These are phyloP conservation scores for Orchesellides sinensis DNA, from an alignment of 2,888 invertebrate species.

Conservation along the genomic window DNA sequence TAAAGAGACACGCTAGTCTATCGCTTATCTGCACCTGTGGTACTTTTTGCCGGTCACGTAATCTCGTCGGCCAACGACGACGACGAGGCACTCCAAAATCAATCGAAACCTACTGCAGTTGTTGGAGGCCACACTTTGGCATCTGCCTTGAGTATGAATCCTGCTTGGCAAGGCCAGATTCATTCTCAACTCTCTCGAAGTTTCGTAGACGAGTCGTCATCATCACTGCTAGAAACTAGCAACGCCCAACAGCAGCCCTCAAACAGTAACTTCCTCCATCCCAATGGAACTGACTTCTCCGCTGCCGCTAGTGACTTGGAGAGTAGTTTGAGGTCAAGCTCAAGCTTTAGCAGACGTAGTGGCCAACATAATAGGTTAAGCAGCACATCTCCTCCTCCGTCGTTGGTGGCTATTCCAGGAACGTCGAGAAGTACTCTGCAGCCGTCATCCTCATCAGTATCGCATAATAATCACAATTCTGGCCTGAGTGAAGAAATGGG, in stretches of 20 bases:
- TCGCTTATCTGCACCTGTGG: too few species aligned
- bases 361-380: not conserved
- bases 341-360: conserved; percentile 18
- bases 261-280: conserved; percentile 23
- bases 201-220: conserved; percentile 32
- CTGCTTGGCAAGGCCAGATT: conserved; percentile 66
- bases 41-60: too few species aligned
- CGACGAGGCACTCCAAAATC: too few species aligned
- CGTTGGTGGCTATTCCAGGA: conserved; percentile 27
- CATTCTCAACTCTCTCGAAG: conserved; percentile 55
- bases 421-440: conserved; percentile 29
- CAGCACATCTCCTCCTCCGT: not conserved
- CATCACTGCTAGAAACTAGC: not conserved
- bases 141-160: conserved; percentile 55
- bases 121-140: conserved; percentile 8
- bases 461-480: not conserved
- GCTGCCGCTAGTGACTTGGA: conserved; percentile 47
- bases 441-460: not conserved
- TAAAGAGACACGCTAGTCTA: too few species aligned
- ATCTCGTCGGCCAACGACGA: too few species aligned
- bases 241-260: not conserved
- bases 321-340: conserved; percentile 28
- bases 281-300: conserved; percentile 16
- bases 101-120: too few species aligned
- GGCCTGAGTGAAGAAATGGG: conserved; percentile 35